Evolutionary conservation across 2,888 invertebrate species (phyloP).

Genomic region (Tipula helvola): DNA sequence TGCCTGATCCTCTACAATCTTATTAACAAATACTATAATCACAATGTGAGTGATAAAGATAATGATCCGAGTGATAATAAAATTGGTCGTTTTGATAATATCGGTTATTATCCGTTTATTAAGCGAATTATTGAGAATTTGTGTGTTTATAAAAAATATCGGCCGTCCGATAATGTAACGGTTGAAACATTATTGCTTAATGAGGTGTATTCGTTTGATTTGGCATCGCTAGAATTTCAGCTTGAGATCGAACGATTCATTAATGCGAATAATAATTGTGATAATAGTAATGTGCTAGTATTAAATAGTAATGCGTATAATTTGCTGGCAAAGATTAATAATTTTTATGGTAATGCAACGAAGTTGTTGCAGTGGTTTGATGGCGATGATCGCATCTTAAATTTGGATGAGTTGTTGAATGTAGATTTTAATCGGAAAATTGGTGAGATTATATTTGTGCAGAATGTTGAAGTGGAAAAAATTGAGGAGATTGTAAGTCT

Average conservation of each 20-base stretch:
- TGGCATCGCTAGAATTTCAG: slow-evolving; percentile 13
- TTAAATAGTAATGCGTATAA: neutral
- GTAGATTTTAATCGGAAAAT: slow-evolving; percentile 44
- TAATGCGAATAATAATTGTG: slow-evolving; percentile 20
- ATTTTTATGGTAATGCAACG: slow-evolving; percentile 12
- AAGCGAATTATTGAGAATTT: slow-evolving; percentile 16
- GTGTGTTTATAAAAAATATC: slow-evolving; percentile 11
- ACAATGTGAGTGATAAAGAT: neutral
- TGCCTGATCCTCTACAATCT: slow-evolving; percentile 28
- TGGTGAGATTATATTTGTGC: slow-evolving; percentile 53
- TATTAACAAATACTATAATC: slow-evolving; percentile 19
- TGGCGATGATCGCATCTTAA: slow-evolving; percentile 26
- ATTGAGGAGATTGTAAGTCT: slow-evolving; percentile 56
- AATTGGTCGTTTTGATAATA: slow-evolving; percentile 17
- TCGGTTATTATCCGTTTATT: slow-evolving; percentile 24
- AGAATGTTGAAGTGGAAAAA: slow-evolving; percentile 50
- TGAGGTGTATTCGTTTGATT: neutral
- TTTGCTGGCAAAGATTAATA: neutral
- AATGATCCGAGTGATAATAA: neutral
- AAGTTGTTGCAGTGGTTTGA: slow-evolving; percentile 31
- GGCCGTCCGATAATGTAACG: slow-evolving; percentile 23
- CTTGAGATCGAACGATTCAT: slow-evolving; percentile 27
- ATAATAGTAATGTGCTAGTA: slow-evolving; percentile 17
- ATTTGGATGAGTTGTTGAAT: slow-evolving; percentile 25
- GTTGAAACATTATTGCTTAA: slow-evolving; percentile 22